Base-by-base conservation (phyloP, 2,888 invertebrate genomes). In the Linnaemya tessellans region DNA sequence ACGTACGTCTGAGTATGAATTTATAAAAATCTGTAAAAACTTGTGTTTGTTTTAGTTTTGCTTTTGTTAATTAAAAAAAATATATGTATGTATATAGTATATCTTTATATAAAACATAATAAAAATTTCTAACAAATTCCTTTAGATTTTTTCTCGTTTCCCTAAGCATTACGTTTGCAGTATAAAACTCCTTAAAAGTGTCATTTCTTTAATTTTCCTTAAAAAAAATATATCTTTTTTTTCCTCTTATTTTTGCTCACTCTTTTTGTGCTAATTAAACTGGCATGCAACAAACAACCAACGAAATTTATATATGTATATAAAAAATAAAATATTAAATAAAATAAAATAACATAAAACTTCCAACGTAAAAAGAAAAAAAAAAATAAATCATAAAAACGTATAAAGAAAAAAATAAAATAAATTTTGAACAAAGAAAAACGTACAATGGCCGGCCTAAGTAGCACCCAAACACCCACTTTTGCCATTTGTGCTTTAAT, bases 401-500 rank as follows among this genome's bases (percentile, higher is more conserved):
- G 54, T 35, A 70, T 43, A 62, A 70, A 51, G 25, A 65, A n/a
- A n/a, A 49, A 78, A 78, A n/a, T 13, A 11, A 46, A 71, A 78
- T 64, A 60, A 79, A 70, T 54, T 79, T 71, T 54, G 70, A 79
- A 79, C 79, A 85, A 81, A 96, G 95, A 93, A 92, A 93, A 97
- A 97, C 97, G 97, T 97, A 97, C 97, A 97, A 96, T 97, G 96
- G 96, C 96, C 96, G 96, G 96, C 96, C 97, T 97, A 97, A 96
- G 97, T 95, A 96, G 97, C 96, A 96, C 96, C 96, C 97, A 96
- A 96, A 97, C 97, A 97, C 97, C 97, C 97, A 97, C 97, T 97
- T 98, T 99, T 95, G 99, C 99, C 99, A 99, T 99, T 96, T 99
- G 99, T 94, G 98, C 99, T 96, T 99, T 98, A 93, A 98, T 97